phyloP scores from a whole-genome alignment of 2,797 vertebrate genomes.

The Sebastes diploproa region DNA sequence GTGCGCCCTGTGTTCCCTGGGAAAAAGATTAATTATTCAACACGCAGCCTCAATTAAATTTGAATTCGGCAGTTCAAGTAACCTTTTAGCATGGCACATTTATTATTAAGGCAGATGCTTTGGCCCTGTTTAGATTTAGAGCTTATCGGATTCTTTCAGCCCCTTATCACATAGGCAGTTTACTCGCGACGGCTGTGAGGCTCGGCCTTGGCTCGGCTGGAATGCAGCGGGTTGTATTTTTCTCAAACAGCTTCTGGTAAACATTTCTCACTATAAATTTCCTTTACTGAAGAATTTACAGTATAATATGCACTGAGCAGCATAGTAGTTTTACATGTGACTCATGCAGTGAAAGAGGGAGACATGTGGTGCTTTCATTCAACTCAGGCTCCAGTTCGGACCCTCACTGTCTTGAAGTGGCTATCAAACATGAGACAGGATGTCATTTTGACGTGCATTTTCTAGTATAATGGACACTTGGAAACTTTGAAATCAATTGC shows the following conservation, averaged over 20 bases:
- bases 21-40: slow-evolving; percentile 83
- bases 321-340: neutral
- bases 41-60: slow-evolving; percentile 81
- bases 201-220: slow-evolving; percentile 48
- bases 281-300: slow-evolving; percentile 9
- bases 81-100: slow-evolving; percentile 80
- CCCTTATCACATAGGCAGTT: slow-evolving; percentile 64
- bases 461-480: slow-evolving; percentile 20
- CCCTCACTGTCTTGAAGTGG: slow-evolving; percentile 17
- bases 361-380: neutral
- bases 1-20: slow-evolving; percentile 68
- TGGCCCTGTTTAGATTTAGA: slow-evolving; percentile 81
- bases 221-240: slow-evolving; percentile 48
- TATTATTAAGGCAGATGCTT: slow-evolving; percentile 81
- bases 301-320: neutral
- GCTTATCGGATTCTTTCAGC: slow-evolving; percentile 74
- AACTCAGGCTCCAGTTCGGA: slow-evolving; percentile 4
- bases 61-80: slow-evolving; percentile 81
- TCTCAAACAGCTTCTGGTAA: slow-evolving; percentile 50
- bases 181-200: slow-evolving; percentile 48
- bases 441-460: slow-evolving; percentile 43
- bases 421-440: slow-evolving; percentile 6
- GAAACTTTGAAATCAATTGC: slow-evolving; percentile 30
- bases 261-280: slow-evolving; percentile 46
- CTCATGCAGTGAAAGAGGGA: neutral